A percentile compares a stretch with the other conserved stretches of the same genome.
These are phyloP conservation scores for Ramphastos sulfuratus DNA, from an alignment of 2,113 vertebrate genomes.

Conservation along the genomic window DNA sequence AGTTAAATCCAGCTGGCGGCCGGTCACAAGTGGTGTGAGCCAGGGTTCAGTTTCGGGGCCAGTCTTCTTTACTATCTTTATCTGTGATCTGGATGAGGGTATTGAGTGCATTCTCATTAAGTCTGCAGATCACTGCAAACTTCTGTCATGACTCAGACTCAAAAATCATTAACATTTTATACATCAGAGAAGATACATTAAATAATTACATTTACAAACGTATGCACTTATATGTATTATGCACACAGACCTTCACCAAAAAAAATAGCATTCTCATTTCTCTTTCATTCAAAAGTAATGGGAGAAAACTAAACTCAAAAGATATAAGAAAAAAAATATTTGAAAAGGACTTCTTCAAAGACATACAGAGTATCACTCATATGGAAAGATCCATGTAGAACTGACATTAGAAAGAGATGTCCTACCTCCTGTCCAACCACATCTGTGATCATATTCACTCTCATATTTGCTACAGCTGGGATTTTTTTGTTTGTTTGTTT, in stretches of 20 bases:
- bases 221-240: neutral
- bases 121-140: too few relatives aligned
- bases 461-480: neutral
- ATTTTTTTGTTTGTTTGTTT: neutral
- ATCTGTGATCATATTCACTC: neutral
- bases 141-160: neutral
- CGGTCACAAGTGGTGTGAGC: too few relatives aligned
- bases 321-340: neutral
- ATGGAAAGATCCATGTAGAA: neutral
- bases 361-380: neutral
- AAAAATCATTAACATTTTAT: neutral
- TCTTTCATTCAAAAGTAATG: neutral
- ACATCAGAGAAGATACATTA: neutral
- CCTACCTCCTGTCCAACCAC: neutral
- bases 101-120: too few relatives aligned
- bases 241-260: neutral
- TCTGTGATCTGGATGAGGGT: too few relatives aligned
- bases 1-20: too few relatives aligned
- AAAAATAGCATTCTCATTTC: neutral
- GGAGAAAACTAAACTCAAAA: neutral
- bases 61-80: too few relatives aligned
- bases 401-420: neutral
- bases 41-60: too few relatives aligned
- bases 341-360: neutral
- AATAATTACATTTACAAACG: neutral